Evolutionary conservation across 2,888 invertebrate species (phyloP).

Genomic region (Cantharis flavilabris): DNA sequence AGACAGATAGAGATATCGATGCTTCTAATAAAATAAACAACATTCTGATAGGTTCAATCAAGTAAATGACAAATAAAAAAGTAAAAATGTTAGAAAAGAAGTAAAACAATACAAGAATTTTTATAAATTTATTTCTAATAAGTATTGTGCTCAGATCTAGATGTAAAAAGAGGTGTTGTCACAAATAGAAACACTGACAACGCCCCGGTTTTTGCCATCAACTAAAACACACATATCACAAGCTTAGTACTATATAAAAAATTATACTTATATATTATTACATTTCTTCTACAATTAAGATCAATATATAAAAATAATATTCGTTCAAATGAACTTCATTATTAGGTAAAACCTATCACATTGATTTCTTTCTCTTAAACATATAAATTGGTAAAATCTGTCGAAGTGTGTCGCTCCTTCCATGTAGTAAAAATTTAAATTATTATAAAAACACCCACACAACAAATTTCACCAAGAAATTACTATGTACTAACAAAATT

Average conservation of each 20-base stretch:
- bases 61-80: not conserved
- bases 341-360: slow-evolving; percentile 35
- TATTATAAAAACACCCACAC: not conserved
- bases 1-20: too few relatives aligned
- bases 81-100: not conserved
- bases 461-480: slow-evolving; percentile 12
- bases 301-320: slow-evolving; percentile 39
- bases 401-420: slow-evolving; percentile 12
- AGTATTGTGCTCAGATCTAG: slow-evolving; percentile 33
- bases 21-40: too few relatives aligned
- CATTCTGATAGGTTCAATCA: too few relatives aligned
- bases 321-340: slow-evolving; percentile 35
- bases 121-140: slow-evolving; percentile 27
- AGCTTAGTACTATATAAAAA: slow-evolving; percentile 34
- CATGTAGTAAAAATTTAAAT: not conserved
- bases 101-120: not conserved
- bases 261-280: slow-evolving; percentile 35
- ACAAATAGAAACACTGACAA: slow-evolving; percentile 26
- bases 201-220: slow-evolving; percentile 23
- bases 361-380: slow-evolving; percentile 36
- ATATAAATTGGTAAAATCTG: slow-evolving; percentile 33
- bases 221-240: slow-evolving; percentile 34
- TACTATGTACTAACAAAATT: not conserved
- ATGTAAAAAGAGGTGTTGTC: slow-evolving; percentile 27
- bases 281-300: slow-evolving; percentile 32